Evolutionary conservation across 1,140 invertebrate genomes (phyloP).

Genomic region (Tyrophagus putrescentiae): DNA sequence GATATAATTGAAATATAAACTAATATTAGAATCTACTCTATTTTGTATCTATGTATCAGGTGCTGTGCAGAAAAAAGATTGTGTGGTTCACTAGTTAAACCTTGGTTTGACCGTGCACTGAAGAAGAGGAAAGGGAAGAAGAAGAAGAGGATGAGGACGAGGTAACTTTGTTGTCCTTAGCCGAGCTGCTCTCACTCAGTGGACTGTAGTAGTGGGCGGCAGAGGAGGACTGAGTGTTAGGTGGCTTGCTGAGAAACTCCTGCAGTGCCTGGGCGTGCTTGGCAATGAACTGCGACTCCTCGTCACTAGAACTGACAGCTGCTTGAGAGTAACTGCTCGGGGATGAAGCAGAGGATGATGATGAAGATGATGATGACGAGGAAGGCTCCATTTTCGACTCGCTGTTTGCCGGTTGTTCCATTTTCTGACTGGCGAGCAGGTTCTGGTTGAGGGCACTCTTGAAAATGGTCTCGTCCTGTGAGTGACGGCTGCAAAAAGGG

Average conservation of each 20-base stretch:
- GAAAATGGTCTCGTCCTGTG: not conserved
- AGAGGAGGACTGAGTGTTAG: not conserved
- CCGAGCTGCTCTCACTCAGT: not conserved
- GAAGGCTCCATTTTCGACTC: not conserved
- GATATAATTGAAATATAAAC: no score
- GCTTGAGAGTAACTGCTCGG: not conserved
- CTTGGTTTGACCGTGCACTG: no score
- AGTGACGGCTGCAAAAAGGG: conserved; percentile 8
- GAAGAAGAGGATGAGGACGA: not conserved
- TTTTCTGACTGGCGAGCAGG: no score
- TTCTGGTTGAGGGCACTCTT: not conserved
- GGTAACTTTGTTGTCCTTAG: not conserved
- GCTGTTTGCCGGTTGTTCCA: not conserved
- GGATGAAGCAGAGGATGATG: not conserved
- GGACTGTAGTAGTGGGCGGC: not conserved
- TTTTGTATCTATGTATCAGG: no score
- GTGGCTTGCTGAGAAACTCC: not conserved
- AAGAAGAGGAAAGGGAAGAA: no score
- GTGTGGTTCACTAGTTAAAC: no score
- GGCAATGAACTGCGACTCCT: not conserved
- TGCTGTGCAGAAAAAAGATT: no score
- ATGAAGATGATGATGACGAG: not conserved
- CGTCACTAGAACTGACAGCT: not conserved
- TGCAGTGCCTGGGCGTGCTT: not conserved
- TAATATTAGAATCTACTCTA: no score